Conservation (phyloP, 2,797 vertebrate species). For the Phrynocephalus vlangalii region DNA sequence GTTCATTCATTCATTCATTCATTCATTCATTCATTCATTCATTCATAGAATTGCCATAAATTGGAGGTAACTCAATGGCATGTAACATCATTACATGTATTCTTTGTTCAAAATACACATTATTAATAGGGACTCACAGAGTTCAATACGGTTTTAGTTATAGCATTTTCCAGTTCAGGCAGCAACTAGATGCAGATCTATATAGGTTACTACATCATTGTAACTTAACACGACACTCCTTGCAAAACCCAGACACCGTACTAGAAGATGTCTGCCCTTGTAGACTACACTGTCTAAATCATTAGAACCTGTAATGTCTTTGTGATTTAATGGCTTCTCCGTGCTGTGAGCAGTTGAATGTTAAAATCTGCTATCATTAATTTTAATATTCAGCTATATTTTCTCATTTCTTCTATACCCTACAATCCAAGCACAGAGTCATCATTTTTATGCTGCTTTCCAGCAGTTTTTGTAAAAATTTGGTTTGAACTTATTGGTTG, state of each 20-base stretch:
- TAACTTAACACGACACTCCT: background rate
- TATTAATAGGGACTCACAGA: background rate
- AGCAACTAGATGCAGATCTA: too few species aligned
- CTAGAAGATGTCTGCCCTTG: background rate
- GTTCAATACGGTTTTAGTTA: background rate
- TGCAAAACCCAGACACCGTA: background rate
- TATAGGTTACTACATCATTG: background rate
- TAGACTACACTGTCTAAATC: too few species aligned
- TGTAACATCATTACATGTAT: background rate
- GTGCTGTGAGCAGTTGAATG: background rate
- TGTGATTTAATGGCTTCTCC: background rate
- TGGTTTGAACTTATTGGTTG: too few species aligned
- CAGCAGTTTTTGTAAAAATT: too few species aligned
- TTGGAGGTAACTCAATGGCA: too few species aligned
- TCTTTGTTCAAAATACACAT: background rate
- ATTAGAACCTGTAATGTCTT: background rate
- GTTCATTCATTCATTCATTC: too few species aligned
- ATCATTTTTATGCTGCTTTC: too few species aligned
- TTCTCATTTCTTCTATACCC: background rate
- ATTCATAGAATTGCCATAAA: too few species aligned
- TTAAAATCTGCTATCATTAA: background rate
- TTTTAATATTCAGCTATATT: too few species aligned
- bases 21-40: too few species aligned
- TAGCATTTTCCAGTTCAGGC: background rate
- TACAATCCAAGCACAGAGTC: background rate